Conservation (phyloP, 2,113 vertebrate species). For the Gila orcuttii region DNA sequence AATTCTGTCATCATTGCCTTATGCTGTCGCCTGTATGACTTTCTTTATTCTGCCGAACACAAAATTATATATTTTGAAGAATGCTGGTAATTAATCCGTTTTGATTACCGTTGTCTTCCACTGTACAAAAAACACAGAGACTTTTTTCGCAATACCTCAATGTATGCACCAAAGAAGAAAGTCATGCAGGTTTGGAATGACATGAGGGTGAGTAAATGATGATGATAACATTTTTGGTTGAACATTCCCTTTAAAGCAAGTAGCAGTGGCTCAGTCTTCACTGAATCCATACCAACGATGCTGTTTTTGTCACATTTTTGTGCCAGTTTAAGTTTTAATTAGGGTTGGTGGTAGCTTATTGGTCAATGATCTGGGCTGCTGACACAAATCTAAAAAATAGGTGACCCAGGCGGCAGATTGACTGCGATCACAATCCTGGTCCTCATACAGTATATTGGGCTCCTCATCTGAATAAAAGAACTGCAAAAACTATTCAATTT, state of each 20-base stretch:
- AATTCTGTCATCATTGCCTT: neutral
- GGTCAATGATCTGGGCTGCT: constrained; percentile 21
- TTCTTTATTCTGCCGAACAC: neutral
- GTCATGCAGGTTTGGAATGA: neutral
- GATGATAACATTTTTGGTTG: neutral
- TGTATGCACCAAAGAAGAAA: neutral
- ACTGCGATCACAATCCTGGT: neutral
- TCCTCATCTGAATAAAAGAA: neutral
- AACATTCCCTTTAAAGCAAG: neutral
- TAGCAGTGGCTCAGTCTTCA: neutral
- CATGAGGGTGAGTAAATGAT: neutral
- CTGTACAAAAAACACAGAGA: neutral
- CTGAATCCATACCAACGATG: neutral
- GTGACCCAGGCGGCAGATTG: neutral
- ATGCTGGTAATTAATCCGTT: neutral
- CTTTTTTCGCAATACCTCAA: neutral
- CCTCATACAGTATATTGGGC: neutral
- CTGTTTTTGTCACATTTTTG: constrained; percentile 9
- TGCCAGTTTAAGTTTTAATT: constrained; percentile 20
- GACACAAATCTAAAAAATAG: constrained; percentile 7
- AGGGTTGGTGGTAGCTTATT: neutral
- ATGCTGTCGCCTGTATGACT: neutral
- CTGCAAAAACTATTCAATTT: neutral
- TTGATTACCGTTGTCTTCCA: neutral
- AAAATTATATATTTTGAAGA: neutral